Conservation (phyloP, 2,113 vertebrate genomes). For the Semicossyphus pulcher region DNA sequence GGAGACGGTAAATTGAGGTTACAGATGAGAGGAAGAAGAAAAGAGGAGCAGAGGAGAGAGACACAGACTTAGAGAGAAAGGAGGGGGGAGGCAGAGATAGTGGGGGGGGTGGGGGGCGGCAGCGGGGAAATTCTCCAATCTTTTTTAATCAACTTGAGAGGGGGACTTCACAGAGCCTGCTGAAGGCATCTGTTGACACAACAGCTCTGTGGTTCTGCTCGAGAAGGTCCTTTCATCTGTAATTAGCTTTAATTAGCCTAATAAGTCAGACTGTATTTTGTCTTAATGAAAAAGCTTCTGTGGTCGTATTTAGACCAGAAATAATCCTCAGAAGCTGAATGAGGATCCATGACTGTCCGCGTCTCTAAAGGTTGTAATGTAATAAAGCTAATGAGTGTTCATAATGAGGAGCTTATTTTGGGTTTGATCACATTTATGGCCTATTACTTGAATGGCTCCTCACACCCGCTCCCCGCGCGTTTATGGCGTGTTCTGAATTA, state of each 20-base stretch:
- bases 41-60: neutral
- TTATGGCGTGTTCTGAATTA: conserved; percentile 52
- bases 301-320: conserved; percentile 71
- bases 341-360: conserved; percentile 66
- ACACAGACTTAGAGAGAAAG: neutral
- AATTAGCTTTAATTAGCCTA: conserved; percentile 82
- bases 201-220: conserved; percentile 61
- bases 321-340: conserved; percentile 68
- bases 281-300: conserved; percentile 57
- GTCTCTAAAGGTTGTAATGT: conserved; percentile 69
- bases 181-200: conserved; percentile 78
- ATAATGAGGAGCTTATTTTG: conserved; percentile 67
- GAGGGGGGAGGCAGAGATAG: neutral
- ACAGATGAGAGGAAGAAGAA: conserved; percentile 13
- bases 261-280: conserved; percentile 71
- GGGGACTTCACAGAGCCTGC: conserved; percentile 66
- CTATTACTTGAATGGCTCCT: conserved; percentile 61
- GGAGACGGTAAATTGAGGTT: conserved; percentile 4
- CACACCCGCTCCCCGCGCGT: conserved; percentile 32
- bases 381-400: conserved; percentile 79
- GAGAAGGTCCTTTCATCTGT: conserved; percentile 76
- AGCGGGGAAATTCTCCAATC: conserved; percentile 35
- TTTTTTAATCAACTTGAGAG: conserved; percentile 70
- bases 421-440: conserved; percentile 74
- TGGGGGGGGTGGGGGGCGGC: neutral